Conservation (phyloP, 2,888 invertebrate species). For the Eurytoma californica region DNA sequence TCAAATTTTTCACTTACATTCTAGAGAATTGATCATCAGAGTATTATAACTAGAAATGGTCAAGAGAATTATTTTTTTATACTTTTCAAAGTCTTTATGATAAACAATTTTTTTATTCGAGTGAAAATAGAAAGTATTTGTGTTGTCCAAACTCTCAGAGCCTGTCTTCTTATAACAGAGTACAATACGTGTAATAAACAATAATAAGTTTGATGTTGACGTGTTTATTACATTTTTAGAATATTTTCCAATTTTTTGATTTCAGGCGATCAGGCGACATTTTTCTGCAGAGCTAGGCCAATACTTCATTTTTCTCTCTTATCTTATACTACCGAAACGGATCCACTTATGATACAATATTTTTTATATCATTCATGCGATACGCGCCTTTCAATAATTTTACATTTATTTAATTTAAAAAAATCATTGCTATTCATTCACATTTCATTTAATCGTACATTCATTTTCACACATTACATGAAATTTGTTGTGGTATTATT, state of each 20-base stretch:
- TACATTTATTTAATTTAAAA: constrained; percentile 35
- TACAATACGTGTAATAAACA: background rate
- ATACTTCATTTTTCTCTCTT: constrained; percentile 44
- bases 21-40: constrained; percentile 37
- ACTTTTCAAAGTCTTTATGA: constrained; percentile 21
- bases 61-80: constrained; percentile 36
- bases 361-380: constrained; percentile 36
- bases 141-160: constrained; percentile 10
- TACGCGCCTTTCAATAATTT: constrained; percentile 24
- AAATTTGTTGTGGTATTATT: constrained; percentile 43
- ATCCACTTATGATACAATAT: constrained; percentile 52
- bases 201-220: too few species aligned
- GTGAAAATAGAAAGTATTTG: constrained; percentile 43
- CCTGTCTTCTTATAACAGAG: constrained; percentile 17
- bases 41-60: constrained; percentile 32
- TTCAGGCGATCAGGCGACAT: background rate
- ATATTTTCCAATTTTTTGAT: constrained; percentile 3
- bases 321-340: constrained; percentile 45
- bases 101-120: constrained; percentile 23
- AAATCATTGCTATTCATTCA: constrained; percentile 37
- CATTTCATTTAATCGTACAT: constrained; percentile 7
- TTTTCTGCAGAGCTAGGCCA: constrained; percentile 22
- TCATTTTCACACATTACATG: constrained; percentile 39
- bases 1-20: constrained; percentile 10
- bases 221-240: constrained; percentile 3